Conservation (phyloP, 2,797 vertebrate genomes). For the Siniperca undulata region DNA sequence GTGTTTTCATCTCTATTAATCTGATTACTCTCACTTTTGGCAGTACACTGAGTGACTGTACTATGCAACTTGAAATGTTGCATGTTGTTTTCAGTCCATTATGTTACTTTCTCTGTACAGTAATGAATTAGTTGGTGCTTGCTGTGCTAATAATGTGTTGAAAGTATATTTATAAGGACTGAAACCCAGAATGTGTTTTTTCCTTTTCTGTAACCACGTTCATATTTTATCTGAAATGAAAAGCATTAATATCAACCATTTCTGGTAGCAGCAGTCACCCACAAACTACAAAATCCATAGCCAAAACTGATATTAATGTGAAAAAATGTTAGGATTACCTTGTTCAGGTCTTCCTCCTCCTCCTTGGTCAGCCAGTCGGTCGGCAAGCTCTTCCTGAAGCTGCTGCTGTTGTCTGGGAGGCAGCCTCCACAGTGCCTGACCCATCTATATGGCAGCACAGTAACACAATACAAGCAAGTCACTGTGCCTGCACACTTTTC, state of each 20-base stretch:
- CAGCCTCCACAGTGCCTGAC: constrained; percentile 98
- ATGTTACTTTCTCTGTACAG: not conserved
- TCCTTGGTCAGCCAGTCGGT: constrained; percentile 85
- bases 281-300: not conserved
- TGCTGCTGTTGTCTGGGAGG: constrained; percentile 94
- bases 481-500: not conserved
- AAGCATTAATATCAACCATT: not conserved
- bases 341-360: constrained; percentile 52
- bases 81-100: not conserved
- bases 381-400: constrained; percentile 91
- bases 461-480: not conserved
- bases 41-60: not conserved
- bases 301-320: not conserved
- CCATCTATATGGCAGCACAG: constrained; percentile 88
- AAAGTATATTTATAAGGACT: not conserved
- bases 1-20: not conserved
- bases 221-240: not conserved
- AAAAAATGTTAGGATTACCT: constrained; percentile 44
- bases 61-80: not conserved
- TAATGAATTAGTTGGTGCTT: not conserved
- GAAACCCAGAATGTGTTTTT: not conserved
- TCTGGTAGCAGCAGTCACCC: not conserved
- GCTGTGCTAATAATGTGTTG: not conserved
- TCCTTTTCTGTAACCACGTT: not conserved
- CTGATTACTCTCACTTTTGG: not conserved